These are phyloP conservation scores for Hippotragus niger DNA, from an alignment of 2,113 vertebrate species.

Conservation along the genomic window DNA sequence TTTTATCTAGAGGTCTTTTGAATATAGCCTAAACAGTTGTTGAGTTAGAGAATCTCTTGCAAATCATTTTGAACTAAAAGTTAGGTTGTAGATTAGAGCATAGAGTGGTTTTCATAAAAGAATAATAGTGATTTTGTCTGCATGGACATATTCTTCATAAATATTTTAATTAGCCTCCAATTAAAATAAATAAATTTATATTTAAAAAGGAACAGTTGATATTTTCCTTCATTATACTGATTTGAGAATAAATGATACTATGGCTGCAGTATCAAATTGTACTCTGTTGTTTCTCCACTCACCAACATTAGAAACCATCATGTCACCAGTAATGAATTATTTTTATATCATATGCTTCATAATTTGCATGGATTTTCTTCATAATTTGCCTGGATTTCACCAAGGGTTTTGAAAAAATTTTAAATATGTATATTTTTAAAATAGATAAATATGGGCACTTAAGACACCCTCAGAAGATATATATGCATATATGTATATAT, in stretches of 20 bases:
- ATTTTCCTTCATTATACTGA: not conserved
- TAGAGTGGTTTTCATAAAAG: not conserved
- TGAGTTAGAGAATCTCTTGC: not conserved
- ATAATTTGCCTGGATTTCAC: not conserved
- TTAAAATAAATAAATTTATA: too few relatives aligned
- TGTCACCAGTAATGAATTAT: not conserved
- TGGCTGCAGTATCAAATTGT: not conserved
- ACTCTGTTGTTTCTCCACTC: not conserved
- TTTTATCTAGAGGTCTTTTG: not conserved
- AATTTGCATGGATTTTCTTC: not conserved
- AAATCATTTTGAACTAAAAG: not conserved
- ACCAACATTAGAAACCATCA: not conserved
- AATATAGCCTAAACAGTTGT: not conserved
- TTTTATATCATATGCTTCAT: not conserved
- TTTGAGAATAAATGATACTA: not conserved
- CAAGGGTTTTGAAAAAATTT: not conserved
- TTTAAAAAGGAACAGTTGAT: not conserved
- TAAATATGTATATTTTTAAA: not conserved
- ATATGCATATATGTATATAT: not conserved
- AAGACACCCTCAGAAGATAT: not conserved
- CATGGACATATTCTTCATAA: not conserved
- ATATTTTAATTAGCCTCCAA: not conserved
- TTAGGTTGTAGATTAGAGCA: not conserved
- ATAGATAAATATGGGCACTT: not conserved
- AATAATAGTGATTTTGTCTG: not conserved